These are phyloP conservation scores for Erythrolamprus reginae DNA, from an alignment of 2,113 vertebrate species.

Conservation along the genomic window DNA sequence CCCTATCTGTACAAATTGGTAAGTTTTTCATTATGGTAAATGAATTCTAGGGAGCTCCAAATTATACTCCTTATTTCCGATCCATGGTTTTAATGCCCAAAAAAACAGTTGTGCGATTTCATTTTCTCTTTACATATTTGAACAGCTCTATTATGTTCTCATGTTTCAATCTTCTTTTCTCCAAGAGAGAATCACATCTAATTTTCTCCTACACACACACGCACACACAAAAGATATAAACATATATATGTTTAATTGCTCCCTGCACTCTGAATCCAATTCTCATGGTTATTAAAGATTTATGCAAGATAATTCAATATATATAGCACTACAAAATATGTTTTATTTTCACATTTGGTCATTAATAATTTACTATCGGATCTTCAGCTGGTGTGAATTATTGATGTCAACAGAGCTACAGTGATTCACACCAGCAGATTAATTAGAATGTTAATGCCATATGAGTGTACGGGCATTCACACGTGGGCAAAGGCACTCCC, in stretches of 20 bases:
- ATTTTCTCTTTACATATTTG: not conserved
- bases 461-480: not conserved
- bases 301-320: slow-evolving; percentile 18
- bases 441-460: not conserved
- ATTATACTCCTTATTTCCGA: not conserved
- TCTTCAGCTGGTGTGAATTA: not conserved
- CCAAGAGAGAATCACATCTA: not conserved
- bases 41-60: not conserved
- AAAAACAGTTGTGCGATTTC: not conserved
- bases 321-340: slow-evolving; percentile 18
- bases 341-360: slow-evolving; percentile 15
- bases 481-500: not conserved
- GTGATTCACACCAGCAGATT: slow-evolving; percentile 6
- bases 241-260: slow-evolving; percentile 6
- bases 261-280: slow-evolving; percentile 18
- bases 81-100: not conserved
- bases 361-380: slow-evolving; percentile 1
- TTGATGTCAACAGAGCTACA: slow-evolving; percentile 5
- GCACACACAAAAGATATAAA: not conserved
- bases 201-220: not conserved
- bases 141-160: not conserved
- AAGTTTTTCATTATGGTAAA: not conserved
- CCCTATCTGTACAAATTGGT: not conserved
- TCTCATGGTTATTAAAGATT: slow-evolving; percentile 1
- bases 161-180: not conserved